phyloP scores from a whole-genome alignment of 2,797 vertebrate genomes.

The Brachyalestes nurse region DNA sequence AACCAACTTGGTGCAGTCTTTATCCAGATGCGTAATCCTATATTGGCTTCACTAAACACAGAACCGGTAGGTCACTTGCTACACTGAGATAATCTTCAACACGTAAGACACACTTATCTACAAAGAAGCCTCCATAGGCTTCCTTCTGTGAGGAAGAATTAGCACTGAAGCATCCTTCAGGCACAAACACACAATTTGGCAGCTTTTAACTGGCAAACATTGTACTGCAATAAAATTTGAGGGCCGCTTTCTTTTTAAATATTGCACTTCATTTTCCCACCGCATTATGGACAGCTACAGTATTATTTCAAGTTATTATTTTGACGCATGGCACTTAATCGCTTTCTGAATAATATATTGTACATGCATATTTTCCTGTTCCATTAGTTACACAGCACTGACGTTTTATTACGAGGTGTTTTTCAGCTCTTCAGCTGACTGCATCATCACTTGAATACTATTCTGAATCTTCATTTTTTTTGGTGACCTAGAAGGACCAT shows the following conservation, averaged over 20 bases:
- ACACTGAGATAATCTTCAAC: slow-evolving; percentile 56
- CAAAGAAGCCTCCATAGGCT: slow-evolving; percentile 56
- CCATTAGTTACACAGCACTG: slow-evolving; percentile 21
- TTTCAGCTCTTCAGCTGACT: slow-evolving; percentile 6
- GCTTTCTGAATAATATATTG: slow-evolving; percentile 71
- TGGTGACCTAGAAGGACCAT: slow-evolving; percentile 15
- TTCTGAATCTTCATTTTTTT: slow-evolving; percentile 12
- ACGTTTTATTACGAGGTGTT: neutral
- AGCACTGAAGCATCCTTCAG: slow-evolving; percentile 54
- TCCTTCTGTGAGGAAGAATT: slow-evolving; percentile 28
- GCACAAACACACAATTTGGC: slow-evolving; percentile 78
- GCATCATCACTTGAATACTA: slow-evolving; percentile 5
- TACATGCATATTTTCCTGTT: slow-evolving; percentile 60
- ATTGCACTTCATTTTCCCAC: slow-evolving; percentile 79
- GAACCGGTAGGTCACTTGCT: slow-evolving; percentile 33
- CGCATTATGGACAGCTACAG: slow-evolving; percentile 68
- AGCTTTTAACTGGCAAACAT: slow-evolving; percentile 76
- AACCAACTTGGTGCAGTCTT: slow-evolving; percentile 18
- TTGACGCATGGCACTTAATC: slow-evolving; percentile 78
- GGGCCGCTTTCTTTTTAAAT: slow-evolving; percentile 62
- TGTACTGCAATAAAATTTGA: slow-evolving; percentile 33
- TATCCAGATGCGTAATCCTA: slow-evolving; percentile 4
- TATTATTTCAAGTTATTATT: slow-evolving; percentile 73
- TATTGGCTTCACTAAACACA: slow-evolving; percentile 22
- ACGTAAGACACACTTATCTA: slow-evolving; percentile 73